These are phyloP conservation scores for Globodera ellingtonae DNA, from an alignment of 1,140 invertebrate genomes.

Conservation along the genomic window DNA sequence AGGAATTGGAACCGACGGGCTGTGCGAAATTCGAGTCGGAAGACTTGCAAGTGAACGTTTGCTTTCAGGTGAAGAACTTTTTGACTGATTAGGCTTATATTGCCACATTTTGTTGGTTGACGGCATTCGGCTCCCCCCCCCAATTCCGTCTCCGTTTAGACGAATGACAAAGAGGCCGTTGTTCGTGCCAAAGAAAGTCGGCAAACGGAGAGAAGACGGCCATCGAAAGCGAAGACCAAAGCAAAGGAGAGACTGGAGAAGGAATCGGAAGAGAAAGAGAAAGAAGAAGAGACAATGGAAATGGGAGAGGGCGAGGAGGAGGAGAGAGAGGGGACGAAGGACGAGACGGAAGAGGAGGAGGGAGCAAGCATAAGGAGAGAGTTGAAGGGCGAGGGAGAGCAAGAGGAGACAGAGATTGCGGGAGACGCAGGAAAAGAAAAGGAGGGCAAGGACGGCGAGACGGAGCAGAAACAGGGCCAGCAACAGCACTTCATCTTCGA, in stretches of 20 bases:
- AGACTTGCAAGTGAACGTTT: slow-evolving; percentile 56
- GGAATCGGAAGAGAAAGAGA: not conserved
- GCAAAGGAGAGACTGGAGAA: no score
- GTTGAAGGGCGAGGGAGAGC: slow-evolving; percentile 5
- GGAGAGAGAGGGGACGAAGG: no score
- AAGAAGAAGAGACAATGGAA: slow-evolving; percentile 29
- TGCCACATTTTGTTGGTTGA: not conserved
- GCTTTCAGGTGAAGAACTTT: slow-evolving; percentile 40
- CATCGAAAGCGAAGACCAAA: slow-evolving; percentile 4
- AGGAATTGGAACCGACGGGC: slow-evolving; percentile 61
- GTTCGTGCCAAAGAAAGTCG: slow-evolving; percentile 50
- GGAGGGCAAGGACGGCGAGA: slow-evolving; percentile 11
- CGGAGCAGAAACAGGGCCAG: slow-evolving; percentile 23
- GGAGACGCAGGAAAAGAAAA: not conserved
- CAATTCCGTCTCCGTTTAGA: no score
- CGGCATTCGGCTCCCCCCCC: no score
- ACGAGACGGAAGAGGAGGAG: slow-evolving; percentile 33
- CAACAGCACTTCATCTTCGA: slow-evolving; percentile 62
- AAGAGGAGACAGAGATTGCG: slow-evolving; percentile 51
- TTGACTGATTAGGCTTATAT: not conserved
- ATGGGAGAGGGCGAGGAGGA: no score
- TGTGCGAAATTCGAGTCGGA: slow-evolving; percentile 59
- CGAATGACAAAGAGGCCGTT: slow-evolving; percentile 49
- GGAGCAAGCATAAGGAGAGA: slow-evolving; percentile 8
- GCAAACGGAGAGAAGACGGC: slow-evolving; percentile 32